Percentiles rank a stretch among this genome's conserved stretches.
These are phyloP conservation scores for Ectemnius cavifrons DNA, from an alignment of 2,888 invertebrate genomes.

Conservation along the genomic window DNA sequence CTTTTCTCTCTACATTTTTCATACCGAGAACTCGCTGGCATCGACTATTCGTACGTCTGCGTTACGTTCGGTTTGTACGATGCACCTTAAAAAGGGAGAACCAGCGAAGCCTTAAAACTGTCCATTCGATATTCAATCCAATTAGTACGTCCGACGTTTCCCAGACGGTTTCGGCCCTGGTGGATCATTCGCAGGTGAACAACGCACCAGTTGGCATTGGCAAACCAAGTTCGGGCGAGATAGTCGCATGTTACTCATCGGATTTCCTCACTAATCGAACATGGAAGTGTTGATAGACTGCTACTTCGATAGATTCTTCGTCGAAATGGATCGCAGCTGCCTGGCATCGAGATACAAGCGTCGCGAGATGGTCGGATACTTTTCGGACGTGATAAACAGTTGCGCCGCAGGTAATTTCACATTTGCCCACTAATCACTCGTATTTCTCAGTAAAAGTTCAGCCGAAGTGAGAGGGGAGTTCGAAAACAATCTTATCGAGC, in stretches of 20 bases:
- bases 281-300: conserved; percentile 90
- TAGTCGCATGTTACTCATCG: neutral
- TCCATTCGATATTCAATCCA: conserved; percentile 67
- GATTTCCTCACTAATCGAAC: neutral
- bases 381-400: conserved; percentile 88
- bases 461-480: neutral
- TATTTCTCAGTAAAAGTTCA: neutral
- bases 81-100: conserved; percentile 29
- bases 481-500: conserved; percentile 10
- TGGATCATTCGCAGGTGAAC: conserved; percentile 56
- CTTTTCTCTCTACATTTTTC: neutral
- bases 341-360: conserved; percentile 86
- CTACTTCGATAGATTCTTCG: conserved; percentile 88
- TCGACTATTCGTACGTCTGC: conserved; percentile 6
- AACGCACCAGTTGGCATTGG: conserved; percentile 33
- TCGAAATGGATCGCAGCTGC: conserved; percentile 85
- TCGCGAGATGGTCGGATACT: conserved; percentile 86
- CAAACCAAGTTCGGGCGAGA: too few species aligned
- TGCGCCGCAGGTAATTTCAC: conserved; percentile 81
- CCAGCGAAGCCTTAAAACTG: conserved; percentile 66
- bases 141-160: conserved; percentile 60
- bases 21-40: neutral
- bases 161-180: conserved; percentile 31
- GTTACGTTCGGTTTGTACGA: neutral
- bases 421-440: conserved; percentile 2